phyloP scores from a whole-genome alignment of 2,888 invertebrate genomes.

The Desoria tigrina region DNA sequence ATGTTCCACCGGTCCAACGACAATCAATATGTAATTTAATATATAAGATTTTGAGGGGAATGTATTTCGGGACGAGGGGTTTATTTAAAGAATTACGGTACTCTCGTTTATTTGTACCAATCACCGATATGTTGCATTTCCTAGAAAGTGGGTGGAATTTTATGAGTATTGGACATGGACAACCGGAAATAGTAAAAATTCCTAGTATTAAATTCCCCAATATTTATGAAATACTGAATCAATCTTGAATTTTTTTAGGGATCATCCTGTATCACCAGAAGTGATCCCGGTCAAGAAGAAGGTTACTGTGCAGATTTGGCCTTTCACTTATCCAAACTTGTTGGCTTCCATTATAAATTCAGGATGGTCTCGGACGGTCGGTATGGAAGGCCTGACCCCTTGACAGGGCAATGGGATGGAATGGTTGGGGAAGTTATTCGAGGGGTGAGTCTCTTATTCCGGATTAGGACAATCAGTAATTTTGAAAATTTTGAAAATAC shows the following conservation, averaged over 20 bases:
- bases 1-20: too few species aligned
- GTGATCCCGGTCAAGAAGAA: conserved; percentile 40
- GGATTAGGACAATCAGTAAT: too few species aligned
- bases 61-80: too few species aligned
- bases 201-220: neutral
- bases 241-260: conserved; percentile 19
- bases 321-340: conserved; percentile 41
- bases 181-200: neutral
- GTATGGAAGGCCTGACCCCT: conserved; percentile 45
- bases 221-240: neutral
- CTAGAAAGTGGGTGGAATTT: too few species aligned
- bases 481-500: neutral
- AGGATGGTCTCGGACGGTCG: conserved; percentile 43
- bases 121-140: too few species aligned
- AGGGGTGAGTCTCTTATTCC: conserved; percentile 37
- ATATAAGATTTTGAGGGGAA: too few species aligned
- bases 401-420: conserved; percentile 50
- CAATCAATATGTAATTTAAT: too few species aligned
- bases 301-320: conserved; percentile 50
- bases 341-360: conserved; percentile 49
- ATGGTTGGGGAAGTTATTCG: conserved; percentile 50
- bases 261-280: conserved; percentile 38
- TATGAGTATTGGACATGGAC: too few species aligned
- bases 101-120: too few species aligned
- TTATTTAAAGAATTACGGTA: too few species aligned